These are phyloP conservation scores for Catharus minimus DNA, from an alignment of 2,113 vertebrate species.

Conservation along the genomic window DNA sequence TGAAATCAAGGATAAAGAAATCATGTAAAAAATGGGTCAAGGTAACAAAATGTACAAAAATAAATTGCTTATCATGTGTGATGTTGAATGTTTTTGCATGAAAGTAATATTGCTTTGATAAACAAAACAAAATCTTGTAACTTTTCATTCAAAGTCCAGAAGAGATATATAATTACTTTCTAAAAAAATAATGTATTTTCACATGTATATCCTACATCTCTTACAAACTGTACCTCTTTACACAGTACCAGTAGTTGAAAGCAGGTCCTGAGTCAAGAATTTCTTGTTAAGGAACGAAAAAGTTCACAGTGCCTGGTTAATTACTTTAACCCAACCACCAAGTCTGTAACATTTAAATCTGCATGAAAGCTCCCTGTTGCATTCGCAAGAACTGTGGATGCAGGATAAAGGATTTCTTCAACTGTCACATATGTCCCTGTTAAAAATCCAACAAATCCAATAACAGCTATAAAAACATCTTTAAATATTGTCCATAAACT, in stretches of 20 bases:
- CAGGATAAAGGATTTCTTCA: slow-evolving; percentile 83
- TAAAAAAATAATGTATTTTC: background rate
- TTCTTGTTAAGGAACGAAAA: background rate
- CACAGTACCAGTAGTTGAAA: slow-evolving; percentile 9
- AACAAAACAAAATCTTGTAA: background rate
- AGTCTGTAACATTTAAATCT: slow-evolving; percentile 56
- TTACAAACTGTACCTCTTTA: background rate
- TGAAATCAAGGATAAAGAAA: slow-evolving; percentile 4
- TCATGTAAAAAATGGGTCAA: background rate
- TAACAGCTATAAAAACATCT: slow-evolving; percentile 78
- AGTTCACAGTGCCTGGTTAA: background rate
- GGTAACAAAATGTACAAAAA: slow-evolving; percentile 41
- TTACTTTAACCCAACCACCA: slow-evolving; percentile 53
- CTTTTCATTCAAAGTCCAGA: background rate
- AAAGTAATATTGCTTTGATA: slow-evolving; percentile 16
- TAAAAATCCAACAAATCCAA: slow-evolving; percentile 85
- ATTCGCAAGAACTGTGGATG: background rate
- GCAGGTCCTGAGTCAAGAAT: slow-evolving; percentile 10
- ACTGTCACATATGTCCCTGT: slow-evolving; percentile 84
- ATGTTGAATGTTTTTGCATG: background rate
- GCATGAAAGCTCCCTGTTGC: slow-evolving; percentile 5
- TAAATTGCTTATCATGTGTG: background rate
- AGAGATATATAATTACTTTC: background rate
- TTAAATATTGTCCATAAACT: slow-evolving; percentile 77
- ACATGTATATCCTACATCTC: background rate